phyloP scores from a whole-genome alignment of 2,888 invertebrate species.

The Lasius fuliginosus region DNA sequence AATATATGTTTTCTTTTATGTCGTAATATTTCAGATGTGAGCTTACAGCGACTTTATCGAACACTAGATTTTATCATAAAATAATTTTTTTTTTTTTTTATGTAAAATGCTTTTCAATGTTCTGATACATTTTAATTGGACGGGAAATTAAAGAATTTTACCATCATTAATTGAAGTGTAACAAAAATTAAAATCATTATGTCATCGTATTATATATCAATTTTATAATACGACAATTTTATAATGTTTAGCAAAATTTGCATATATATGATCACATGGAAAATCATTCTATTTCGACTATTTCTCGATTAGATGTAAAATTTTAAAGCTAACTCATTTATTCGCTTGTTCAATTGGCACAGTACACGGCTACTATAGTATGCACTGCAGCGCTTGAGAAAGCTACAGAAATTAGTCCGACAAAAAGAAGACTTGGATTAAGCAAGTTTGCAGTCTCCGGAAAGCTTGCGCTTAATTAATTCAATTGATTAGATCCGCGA shows the following conservation, averaged over 20 bases:
- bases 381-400: neutral
- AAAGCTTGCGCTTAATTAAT: slow-evolving; percentile 35
- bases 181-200: neutral
- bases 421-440: slow-evolving; percentile 11
- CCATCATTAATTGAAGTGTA: neutral
- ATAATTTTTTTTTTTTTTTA: neutral
- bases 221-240: neutral
- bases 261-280: neutral
- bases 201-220: neutral
- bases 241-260: neutral
- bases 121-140: neutral
- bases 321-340: neutral
- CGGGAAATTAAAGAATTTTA: neutral
- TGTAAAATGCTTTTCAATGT: neutral
- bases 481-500: slow-evolving; percentile 32
- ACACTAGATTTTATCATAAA: neutral
- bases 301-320: slow-evolving; percentile 10
- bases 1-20: neutral
- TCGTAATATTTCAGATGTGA: neutral
- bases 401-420: slow-evolving; percentile 2
- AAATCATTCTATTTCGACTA: no score
- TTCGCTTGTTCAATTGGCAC: slow-evolving; percentile 1
- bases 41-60: neutral
- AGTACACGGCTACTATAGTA: neutral
- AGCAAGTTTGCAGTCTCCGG: slow-evolving; percentile 16